A percentile compares a stretch with the other conserved stretches of the same genome.
phyloP scores from a whole-genome alignment of 2,888 invertebrate species.

The Cecidostiba fungosa region DNA sequence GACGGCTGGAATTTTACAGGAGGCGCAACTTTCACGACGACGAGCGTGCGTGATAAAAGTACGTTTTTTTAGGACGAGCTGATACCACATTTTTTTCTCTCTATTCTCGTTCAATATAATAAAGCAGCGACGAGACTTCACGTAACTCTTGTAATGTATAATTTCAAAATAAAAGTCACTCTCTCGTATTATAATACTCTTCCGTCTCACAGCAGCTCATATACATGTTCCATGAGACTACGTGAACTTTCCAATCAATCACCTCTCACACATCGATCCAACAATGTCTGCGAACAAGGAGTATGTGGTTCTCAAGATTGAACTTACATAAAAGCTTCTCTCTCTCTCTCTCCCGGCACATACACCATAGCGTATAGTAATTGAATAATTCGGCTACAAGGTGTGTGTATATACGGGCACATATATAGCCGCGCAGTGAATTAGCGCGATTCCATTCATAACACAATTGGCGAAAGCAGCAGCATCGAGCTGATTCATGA shows the following conservation, averaged over 20 bases:
- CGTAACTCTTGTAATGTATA: neutral
- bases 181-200: neutral
- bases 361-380: neutral
- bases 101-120: neutral
- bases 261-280: neutral
- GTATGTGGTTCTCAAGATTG: neutral
- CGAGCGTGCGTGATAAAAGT: neutral
- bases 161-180: neutral
- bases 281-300: neutral
- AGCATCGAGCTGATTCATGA: slow-evolving; percentile 41
- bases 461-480: slow-evolving; percentile 63
- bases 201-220: neutral
- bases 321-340: slow-evolving; percentile 6
- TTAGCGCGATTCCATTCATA: slow-evolving; percentile 57
- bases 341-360: neutral
- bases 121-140: neutral
- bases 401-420: neutral
- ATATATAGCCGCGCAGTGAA: slow-evolving; percentile 9
- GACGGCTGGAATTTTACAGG: neutral
- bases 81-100: neutral
- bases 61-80: neutral
- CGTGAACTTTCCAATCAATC: slow-evolving; percentile 8
- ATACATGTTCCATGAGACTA: neutral
- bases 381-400: slow-evolving; percentile 20
- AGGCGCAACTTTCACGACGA: neutral